These are phyloP conservation scores for Falcaria lacertinaria DNA, from an alignment of 2,888 invertebrate species.

Conservation along the genomic window DNA sequence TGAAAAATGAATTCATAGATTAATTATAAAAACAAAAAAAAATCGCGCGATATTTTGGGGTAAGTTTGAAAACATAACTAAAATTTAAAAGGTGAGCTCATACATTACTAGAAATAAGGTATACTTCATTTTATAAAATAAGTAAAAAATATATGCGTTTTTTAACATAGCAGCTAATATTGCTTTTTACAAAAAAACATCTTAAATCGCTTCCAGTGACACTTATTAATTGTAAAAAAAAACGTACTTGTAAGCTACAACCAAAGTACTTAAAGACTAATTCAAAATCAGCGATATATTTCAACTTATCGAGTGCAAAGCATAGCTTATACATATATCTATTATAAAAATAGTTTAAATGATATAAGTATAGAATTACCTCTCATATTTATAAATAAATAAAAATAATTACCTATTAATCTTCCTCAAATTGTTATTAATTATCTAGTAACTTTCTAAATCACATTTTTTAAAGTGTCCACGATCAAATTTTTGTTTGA, in stretches of 20 bases:
- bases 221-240: too few species aligned
- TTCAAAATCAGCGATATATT: not conserved
- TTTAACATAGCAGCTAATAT: too few species aligned
- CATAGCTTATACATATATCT: slow-evolving; percentile 18
- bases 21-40: not conserved
- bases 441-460: slow-evolving; percentile 40
- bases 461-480: slow-evolving; percentile 16
- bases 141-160: too few species aligned
- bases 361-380: not conserved
- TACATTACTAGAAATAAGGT: too few species aligned
- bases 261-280: too few species aligned
- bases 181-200: too few species aligned
- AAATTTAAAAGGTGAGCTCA: too few species aligned
- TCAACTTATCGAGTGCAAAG: slow-evolving; percentile 23
- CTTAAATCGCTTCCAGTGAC: too few species aligned
- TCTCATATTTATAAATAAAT: slow-evolving; percentile 12
- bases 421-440: slow-evolving; percentile 55
- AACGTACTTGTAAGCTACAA: too few species aligned
- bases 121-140: too few species aligned
- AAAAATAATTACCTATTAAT: slow-evolving; percentile 30
- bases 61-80: not conserved
- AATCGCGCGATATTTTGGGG: not conserved
- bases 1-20: not conserved
- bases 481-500: not conserved
- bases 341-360: not conserved